Base-by-base conservation (phyloP, 2,888 invertebrate genomes). In the Smittia sp. region DNA sequence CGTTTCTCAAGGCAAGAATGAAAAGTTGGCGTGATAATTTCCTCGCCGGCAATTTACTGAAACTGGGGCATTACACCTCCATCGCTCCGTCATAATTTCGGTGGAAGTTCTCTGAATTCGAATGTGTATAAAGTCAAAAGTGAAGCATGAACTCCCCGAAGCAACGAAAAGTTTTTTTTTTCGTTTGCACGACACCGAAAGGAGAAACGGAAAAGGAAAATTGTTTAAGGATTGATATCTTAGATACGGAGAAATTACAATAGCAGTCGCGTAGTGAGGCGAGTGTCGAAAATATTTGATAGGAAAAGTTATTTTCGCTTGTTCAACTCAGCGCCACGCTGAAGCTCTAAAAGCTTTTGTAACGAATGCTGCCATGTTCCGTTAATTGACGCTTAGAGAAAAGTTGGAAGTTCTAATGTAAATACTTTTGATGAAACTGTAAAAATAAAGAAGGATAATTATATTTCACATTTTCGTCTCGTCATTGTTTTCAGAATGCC, bases 211-310 rank as follows among this genome's bases (percentile, higher is more conserved):
- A 46, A 46, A 46, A 46, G 46, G 46, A 46, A 46, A 46, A 69
- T 69, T 69, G 52, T 69, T 69, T 69, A 54, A 69, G 54, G 69
- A 69, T 52, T 54, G 69, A 69, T 69, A 69, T 69, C 69, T 69
- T 24, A 69, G 69, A 69, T 69, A 69, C 69, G 52, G 18, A 41
- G 9, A 20, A 68, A 41, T n/a, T 58, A 58, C 24, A 58, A 22
- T 58, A 46, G 27, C 63, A 27, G 7, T n/a, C 9, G 20, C 27
- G 63, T 63, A 63, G 32, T 24, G 13, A 63, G 63, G 63, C 6
- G 25, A 63, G 13, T 18, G 46, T 38, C n/a, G n/a, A n/a, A n/a
- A n/a, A n/a, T n/a, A n/a, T n/a, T n/a, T n/a, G n/a, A n/a, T n/a
- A n/a, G n/a, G n/a, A n/a, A n/a, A n/a, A n/a, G n/a, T n/a, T n/a